Conservation (phyloP, 2,113 vertebrate genomes). For the Tiliqua scincoides region DNA sequence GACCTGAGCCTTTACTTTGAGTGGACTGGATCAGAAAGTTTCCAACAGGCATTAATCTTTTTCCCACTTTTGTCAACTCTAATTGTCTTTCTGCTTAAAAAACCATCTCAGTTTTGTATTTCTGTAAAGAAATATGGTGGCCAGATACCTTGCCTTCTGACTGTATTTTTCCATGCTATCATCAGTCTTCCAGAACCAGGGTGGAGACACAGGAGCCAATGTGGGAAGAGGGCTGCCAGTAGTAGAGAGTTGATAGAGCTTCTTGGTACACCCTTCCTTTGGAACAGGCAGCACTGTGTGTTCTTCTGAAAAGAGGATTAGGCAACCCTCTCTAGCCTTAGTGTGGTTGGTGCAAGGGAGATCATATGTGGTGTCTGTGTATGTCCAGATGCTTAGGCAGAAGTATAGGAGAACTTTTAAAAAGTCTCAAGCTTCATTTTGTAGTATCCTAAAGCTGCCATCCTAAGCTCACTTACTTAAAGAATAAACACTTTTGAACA, state of each 20-base stretch:
- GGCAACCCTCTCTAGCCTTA: background rate
- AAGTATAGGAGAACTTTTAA: background rate
- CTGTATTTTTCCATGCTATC: background rate
- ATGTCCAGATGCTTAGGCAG: background rate
- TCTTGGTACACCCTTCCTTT: background rate
- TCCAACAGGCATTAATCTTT: conserved; percentile 1
- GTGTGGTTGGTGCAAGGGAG: background rate
- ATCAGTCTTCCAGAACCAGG: background rate
- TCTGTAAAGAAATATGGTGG: background rate
- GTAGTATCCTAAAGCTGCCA: background rate
- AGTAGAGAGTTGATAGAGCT: background rate
- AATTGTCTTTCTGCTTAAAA: background rate
- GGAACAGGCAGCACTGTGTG: background rate
- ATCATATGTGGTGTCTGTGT: too few species aligned
- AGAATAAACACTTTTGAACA: too few species aligned
- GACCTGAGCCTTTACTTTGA: conserved; percentile 4
- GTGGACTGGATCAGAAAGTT: background rate
- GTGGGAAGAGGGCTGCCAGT: background rate
- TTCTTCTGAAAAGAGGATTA: background rate
- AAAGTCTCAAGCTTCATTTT: background rate
- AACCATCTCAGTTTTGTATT: background rate
- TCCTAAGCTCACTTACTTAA: too few species aligned
- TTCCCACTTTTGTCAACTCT: background rate
- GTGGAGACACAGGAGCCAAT: background rate
- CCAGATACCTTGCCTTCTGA: background rate